phyloP scores from a whole-genome alignment of 2,797 vertebrate genomes.

The Pseudochirops corinnae region DNA sequence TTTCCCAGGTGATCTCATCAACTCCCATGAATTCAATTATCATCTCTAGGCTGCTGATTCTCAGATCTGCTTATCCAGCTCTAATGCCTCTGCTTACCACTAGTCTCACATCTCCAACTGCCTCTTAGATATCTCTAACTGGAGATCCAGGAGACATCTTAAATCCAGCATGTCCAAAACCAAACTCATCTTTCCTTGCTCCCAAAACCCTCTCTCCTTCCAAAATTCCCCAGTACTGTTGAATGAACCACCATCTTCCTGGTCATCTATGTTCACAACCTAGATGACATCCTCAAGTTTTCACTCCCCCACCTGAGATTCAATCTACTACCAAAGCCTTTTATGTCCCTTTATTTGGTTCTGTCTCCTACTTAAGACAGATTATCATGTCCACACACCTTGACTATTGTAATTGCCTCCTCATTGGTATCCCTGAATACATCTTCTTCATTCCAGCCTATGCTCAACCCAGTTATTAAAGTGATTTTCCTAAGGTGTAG shows the following conservation, averaged over 20 bases:
- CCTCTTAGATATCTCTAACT: neutral
- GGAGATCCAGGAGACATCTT: neutral
- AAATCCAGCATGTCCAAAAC: neutral
- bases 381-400: neutral
- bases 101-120: neutral
- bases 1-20: too few species aligned
- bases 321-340: neutral
- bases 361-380: neutral
- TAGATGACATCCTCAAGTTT: neutral
- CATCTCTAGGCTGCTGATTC: too few species aligned
- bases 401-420: neutral
- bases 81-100: neutral
- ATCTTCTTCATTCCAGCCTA: neutral
- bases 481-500: neutral
- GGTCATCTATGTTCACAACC: neutral
- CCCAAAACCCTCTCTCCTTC: neutral
- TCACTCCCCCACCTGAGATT: neutral
- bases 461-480: neutral
- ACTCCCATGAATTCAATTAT: too few species aligned
- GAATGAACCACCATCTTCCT: neutral
- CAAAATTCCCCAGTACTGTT: neutral
- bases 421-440: neutral
- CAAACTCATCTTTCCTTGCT: neutral
- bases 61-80: neutral
- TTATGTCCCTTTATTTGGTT: neutral